Conservation (phyloP, 1,140 invertebrate species). For the Phortica variegata region DNA sequence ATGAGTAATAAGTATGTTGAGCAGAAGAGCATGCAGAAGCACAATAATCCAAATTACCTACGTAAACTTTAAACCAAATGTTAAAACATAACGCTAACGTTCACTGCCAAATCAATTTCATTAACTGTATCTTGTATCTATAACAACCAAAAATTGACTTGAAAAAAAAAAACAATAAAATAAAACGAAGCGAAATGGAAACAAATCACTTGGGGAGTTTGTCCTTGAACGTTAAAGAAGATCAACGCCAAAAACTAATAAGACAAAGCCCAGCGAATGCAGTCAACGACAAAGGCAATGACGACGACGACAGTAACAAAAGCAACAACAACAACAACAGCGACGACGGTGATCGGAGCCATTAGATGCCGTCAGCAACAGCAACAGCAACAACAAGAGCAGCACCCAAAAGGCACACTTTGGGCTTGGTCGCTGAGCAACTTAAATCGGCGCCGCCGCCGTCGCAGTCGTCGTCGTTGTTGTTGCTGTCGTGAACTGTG, state of each 20-base stretch:
- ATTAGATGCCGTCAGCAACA: slow-evolving; percentile 33
- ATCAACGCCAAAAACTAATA: slow-evolving; percentile 20
- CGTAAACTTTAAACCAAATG: too few relatives aligned
- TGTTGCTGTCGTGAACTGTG: slow-evolving; percentile 4
- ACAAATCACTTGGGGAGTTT: slow-evolving; percentile 26
- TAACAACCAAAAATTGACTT: too few relatives aligned
- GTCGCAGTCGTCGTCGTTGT: slow-evolving; percentile 10
- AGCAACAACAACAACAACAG: slow-evolving; percentile 7
- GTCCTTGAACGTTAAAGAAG: slow-evolving; percentile 41
- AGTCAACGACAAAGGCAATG: slow-evolving; percentile 1
- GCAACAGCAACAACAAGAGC: neutral
- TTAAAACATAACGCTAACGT: too few relatives aligned
- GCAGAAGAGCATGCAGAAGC: too few relatives aligned
- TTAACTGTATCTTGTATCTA: too few relatives aligned
- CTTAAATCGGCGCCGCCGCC: neutral
- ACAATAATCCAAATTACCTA: too few relatives aligned
- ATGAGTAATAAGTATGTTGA: too few relatives aligned
- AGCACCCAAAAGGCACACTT: too few relatives aligned
- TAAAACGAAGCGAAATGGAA: neutral
- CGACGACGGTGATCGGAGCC: slow-evolving; percentile 20
- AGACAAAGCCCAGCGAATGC: too few relatives aligned
- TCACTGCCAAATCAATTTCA: too few relatives aligned
- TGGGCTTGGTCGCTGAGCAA: neutral
- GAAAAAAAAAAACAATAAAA: slow-evolving; percentile 13
- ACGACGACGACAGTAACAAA: slow-evolving; percentile 12